phyloP scores from a whole-genome alignment of 2,797 vertebrate species.

The Pitangus sulphuratus region DNA sequence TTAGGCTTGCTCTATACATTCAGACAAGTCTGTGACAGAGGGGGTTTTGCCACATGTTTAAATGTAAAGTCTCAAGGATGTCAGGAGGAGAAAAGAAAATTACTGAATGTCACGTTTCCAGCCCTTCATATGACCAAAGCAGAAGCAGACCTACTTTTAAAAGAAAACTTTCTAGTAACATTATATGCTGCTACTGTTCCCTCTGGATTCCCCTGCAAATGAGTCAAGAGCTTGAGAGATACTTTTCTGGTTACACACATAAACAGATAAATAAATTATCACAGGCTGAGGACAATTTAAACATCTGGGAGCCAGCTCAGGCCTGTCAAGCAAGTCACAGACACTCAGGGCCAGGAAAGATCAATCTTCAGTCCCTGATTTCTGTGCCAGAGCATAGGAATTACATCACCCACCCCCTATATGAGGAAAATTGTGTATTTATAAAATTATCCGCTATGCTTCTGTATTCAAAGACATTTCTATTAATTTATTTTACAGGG shows the following conservation, averaged over 20 bases:
- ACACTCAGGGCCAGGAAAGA: slow-evolving; percentile 72
- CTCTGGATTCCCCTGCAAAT: slow-evolving; percentile 71
- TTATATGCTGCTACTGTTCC: slow-evolving; percentile 79
- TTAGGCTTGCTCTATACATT: slow-evolving; percentile 38
- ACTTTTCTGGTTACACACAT: slow-evolving; percentile 76
- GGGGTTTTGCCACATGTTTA: slow-evolving; percentile 73
- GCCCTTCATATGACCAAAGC: slow-evolving; percentile 63
- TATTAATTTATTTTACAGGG: background rate
- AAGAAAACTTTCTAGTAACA: slow-evolving; percentile 69
- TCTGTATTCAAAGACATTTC: background rate
- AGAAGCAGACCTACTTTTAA: slow-evolving; percentile 62
- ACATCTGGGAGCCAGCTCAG: slow-evolving; percentile 80
- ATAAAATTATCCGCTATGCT: background rate
- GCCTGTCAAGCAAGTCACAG: slow-evolving; percentile 80
- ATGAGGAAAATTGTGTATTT: background rate
- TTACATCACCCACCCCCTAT: background rate
- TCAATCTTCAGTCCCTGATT: slow-evolving; percentile 69
- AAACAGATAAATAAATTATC: slow-evolving; percentile 84
- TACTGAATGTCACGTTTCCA: slow-evolving; percentile 70
- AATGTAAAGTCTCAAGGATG: slow-evolving; percentile 48
- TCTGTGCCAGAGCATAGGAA: slow-evolving; percentile 41
- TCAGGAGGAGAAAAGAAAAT: slow-evolving; percentile 59
- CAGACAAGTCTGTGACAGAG: slow-evolving; percentile 72
- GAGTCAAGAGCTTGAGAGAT: slow-evolving; percentile 76
- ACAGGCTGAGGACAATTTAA: slow-evolving; percentile 73